Evolutionary conservation across 2,113 vertebrate species (phyloP).

Genomic region (Gopherus evgoodei): DNA sequence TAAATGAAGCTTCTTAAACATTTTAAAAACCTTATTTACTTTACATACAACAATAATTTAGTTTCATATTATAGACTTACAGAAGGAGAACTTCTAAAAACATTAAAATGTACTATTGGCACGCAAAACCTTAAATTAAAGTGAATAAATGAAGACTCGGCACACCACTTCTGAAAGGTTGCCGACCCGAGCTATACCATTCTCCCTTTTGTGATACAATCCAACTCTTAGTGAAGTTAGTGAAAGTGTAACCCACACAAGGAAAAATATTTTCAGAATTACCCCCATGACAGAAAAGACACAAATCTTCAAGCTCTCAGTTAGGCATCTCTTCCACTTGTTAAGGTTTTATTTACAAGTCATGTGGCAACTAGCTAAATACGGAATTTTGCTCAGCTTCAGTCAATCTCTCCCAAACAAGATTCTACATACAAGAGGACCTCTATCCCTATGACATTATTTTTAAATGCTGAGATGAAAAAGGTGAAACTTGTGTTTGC

Average conservation of each 20-base stretch:
- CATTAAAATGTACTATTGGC: too few relatives aligned
- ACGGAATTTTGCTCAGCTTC: not conserved
- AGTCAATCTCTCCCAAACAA: not conserved
- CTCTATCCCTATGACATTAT: not conserved
- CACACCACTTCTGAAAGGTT: too few relatives aligned
- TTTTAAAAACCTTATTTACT: too few relatives aligned
- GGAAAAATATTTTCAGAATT: not conserved
- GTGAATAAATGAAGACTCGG: too few relatives aligned
- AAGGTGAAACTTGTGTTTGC: not conserved
- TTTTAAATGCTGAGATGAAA: not conserved
- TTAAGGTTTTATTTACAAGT: not conserved
- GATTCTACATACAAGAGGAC: not conserved
- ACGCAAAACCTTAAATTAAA: too few relatives aligned
- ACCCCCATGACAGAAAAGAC: not conserved
- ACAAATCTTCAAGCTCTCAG: not conserved
- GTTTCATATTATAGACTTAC: too few relatives aligned
- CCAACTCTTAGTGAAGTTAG: not conserved
- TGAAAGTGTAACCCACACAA: not conserved
- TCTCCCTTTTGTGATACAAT: not conserved
- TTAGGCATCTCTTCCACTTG: not conserved
- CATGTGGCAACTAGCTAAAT: not conserved
- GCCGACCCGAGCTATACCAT: fast-evolving
- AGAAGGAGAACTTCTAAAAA: too few relatives aligned
- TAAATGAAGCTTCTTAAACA: too few relatives aligned
- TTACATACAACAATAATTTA: too few relatives aligned